phyloP scores from a whole-genome alignment of 2,888 invertebrate genomes.

The Lasioglossum vierecki region DNA sequence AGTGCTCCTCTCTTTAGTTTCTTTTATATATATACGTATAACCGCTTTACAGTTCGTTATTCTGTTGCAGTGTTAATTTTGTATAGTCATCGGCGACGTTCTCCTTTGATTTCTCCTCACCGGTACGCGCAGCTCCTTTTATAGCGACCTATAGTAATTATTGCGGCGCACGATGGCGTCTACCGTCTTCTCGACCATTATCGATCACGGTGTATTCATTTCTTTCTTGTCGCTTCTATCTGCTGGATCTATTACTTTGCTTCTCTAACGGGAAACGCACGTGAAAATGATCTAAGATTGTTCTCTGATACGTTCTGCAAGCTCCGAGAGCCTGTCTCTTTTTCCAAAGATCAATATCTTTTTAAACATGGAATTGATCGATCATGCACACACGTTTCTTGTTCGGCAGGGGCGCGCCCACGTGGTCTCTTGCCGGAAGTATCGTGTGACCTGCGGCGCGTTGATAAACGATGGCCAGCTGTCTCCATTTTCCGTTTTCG shows the following conservation, averaged over 20 bases:
- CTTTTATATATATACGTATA: neutral
- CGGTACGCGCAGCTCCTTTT: neutral
- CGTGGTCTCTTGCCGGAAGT: slow-evolving; percentile 7
- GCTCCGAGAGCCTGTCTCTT: neutral
- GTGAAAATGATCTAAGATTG: neutral
- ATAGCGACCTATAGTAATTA: neutral
- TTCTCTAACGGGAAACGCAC: neutral
- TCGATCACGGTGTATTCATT: neutral
- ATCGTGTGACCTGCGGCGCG: neutral
- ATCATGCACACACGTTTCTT: slow-evolving; percentile 15
- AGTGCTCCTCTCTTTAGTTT: neutral
- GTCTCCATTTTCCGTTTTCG: slow-evolving; percentile 4
- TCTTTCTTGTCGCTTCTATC: neutral
- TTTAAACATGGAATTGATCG: neutral
- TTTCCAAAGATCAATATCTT: neutral
- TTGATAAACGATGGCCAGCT: neutral
- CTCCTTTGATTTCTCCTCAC: neutral
- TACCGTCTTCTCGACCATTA: neutral
- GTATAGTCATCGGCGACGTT: slow-evolving; percentile 5
- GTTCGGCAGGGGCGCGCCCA: slow-evolving; percentile 4
- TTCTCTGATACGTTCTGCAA: neutral
- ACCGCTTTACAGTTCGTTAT: slow-evolving; percentile 9
- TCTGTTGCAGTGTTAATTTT: slow-evolving; percentile 5
- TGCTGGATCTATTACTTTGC: neutral
- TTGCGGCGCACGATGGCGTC: neutral